Evolutionary conservation across 2,797 vertebrate species (phyloP), one percentile per base, ranked within the genome.

Genomic region (Hyperoplus lanceolatus): DNA sequence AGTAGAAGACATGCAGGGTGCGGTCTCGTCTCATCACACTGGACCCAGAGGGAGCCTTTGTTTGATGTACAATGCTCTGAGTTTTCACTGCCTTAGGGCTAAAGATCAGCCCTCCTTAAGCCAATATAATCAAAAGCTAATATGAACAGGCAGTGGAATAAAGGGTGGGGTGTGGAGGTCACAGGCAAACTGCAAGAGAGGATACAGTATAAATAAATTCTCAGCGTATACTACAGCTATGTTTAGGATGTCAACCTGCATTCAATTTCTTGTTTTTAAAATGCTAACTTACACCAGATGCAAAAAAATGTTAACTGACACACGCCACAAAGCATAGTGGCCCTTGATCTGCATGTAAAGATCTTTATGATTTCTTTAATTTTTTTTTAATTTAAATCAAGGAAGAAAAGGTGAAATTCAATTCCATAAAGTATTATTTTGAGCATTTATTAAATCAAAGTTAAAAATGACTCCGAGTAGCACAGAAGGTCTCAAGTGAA

Each of bases 1-100:
- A 76, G 74, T 61, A 43, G 43, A 85, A 69, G 82, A 88, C 75
- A 81, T 5, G 12, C 76, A 90, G 92, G 92, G 91, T 45, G 93
- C 14, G 88, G 87, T 48, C 79, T 64, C 18, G 38, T 60, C 53
- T 73, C 57, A 8, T 49, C 62, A 73, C 58, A 55, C 51, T 57
- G 55, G 71, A 56, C 54, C 64, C 67, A 16, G 71, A 77, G 74
- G 65, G 75, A 81, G 56, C 67, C 29, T 79, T 88, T 92, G 85
- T 91, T 87, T 81, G 79, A 83, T 60, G 43, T 51, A 18, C 63
- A 80, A 78, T n/a, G 46, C 51, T 62, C 18, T 1, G 38, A 57
- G 43, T 81, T 86, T 80, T 75, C 63, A 56, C 53, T 59, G 78
- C 75, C 73, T 9, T 4, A 72, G 72, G 59, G 73, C 54, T 74